Percentiles rank a stretch among this genome's conserved stretches.
Evolutionary conservation across 2,113 vertebrate species (phyloP).

Genomic region (Merops nubicus): DNA sequence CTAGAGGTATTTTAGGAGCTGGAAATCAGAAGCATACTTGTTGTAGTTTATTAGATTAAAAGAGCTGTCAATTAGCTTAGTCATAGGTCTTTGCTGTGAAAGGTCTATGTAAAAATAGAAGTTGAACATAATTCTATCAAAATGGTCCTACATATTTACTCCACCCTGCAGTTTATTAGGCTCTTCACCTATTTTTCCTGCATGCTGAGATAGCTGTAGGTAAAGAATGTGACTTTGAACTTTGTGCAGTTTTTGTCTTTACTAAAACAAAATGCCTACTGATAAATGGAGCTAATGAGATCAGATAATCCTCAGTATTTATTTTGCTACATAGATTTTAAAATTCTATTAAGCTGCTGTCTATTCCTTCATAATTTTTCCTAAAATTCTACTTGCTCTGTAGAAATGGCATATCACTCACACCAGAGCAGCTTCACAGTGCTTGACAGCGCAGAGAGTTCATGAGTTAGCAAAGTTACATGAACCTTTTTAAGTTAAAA

Average conservation of each 20-base stretch:
- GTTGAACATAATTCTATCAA: neutral
- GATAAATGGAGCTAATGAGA: neutral
- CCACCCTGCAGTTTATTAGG: neutral
- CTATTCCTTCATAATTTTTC: neutral
- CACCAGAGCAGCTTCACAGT: neutral
- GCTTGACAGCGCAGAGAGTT: neutral
- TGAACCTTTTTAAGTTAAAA: neutral
- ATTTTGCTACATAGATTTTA: neutral
- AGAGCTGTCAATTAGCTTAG: slow-evolving; percentile 57
- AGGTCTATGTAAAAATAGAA: neutral
- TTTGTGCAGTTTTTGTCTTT: neutral
- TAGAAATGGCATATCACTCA: neutral
- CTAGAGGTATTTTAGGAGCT: slow-evolving; percentile 31
- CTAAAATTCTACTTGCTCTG: neutral
- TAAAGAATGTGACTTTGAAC: neutral
- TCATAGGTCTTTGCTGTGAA: neutral
- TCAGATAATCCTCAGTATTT: neutral
- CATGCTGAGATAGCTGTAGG: neutral
- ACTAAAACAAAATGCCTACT: neutral
- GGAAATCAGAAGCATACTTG: neutral
- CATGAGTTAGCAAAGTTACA: neutral
- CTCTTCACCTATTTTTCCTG: neutral
- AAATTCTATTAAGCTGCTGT: neutral
- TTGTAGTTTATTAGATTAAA: slow-evolving; percentile 62
- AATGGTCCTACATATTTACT: neutral